Conservation (phyloP, 1,140 invertebrate genomes). For the Steinernema feltiae region DNA sequence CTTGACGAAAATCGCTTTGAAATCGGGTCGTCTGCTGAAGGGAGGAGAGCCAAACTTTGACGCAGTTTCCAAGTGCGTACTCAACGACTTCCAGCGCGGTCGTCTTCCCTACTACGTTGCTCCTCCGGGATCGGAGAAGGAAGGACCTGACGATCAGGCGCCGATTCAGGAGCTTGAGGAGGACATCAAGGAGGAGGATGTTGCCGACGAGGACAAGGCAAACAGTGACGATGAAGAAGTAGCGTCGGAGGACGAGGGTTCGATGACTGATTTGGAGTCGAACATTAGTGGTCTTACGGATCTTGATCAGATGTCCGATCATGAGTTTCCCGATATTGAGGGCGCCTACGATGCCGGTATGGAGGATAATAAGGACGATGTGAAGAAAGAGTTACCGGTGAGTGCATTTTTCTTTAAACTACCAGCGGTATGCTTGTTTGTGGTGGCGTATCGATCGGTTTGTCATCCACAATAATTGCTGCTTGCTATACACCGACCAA, state of each 20-base stretch:
- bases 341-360: conserved; percentile 27
- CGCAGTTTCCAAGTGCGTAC: conserved; percentile 81
- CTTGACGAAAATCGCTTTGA: conserved; percentile 78
- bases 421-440: no score
- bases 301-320: conserved; percentile 42
- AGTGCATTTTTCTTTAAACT: no score
- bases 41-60: conserved; percentile 87
- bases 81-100: conserved; percentile 98
- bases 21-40: conserved; percentile 82
- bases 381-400: conserved; percentile 24
- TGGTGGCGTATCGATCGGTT: no score
- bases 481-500: conserved; percentile 9
- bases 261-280: conserved; percentile 42
- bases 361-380: conserved; percentile 23
- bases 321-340: conserved; percentile 29
- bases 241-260: conserved; percentile 24
- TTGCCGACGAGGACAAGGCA: conserved; percentile 15
- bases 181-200: conserved; percentile 39
- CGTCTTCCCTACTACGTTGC: conserved; percentile 71
- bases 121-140: conserved; percentile 46
- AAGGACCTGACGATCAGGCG: conserved; percentile 21
- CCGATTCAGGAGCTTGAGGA: conserved; percentile 34
- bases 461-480: no score
- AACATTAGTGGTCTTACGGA: conserved; percentile 47
- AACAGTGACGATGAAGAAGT: conserved; percentile 31